These are phyloP conservation scores for Solen grandis DNA, from an alignment of 1,140 invertebrate genomes.

Conservation along the genomic window DNA sequence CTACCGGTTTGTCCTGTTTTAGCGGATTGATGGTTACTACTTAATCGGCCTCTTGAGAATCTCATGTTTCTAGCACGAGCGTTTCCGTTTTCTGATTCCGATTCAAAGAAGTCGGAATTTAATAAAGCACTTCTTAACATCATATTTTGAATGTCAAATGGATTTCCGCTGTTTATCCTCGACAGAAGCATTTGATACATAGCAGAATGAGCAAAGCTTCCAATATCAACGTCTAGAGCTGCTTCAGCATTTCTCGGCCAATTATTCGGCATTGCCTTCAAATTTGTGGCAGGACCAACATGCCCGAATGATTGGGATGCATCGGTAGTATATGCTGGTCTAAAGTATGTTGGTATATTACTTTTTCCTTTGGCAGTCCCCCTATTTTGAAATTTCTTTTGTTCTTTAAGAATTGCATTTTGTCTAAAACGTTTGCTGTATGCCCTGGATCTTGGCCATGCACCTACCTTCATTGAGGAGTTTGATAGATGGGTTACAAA, in stretches of 20 bases:
- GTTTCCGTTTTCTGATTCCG: too few species aligned
- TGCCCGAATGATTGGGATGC: constrained; percentile 8
- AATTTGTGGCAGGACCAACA: constrained; percentile 6
- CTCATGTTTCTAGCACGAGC: too few species aligned
- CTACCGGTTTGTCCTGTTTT: too few species aligned
- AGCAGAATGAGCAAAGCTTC: neutral
- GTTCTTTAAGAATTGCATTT: neutral
- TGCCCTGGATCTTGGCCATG: neutral
- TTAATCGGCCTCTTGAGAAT: too few species aligned
- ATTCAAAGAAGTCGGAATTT: too few species aligned
- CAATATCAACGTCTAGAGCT: neutral
- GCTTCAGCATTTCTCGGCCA: neutral
- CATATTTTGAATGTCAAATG: neutral
- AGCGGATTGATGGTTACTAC: too few species aligned
- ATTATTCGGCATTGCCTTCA: too few species aligned
- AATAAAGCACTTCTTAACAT: neutral
- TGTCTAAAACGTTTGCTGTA: neutral
- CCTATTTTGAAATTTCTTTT: neutral
- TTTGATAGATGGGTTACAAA: neutral
- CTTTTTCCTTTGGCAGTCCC: neutral
- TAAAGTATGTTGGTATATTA: neutral
- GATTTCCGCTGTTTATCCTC: neutral
- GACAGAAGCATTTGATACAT: neutral
- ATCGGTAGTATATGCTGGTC: neutral
- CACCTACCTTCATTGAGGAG: neutral